These are phyloP conservation scores for Sebastes matsubarae DNA, from an alignment of 2,797 vertebrate species.

Conservation along the genomic window DNA sequence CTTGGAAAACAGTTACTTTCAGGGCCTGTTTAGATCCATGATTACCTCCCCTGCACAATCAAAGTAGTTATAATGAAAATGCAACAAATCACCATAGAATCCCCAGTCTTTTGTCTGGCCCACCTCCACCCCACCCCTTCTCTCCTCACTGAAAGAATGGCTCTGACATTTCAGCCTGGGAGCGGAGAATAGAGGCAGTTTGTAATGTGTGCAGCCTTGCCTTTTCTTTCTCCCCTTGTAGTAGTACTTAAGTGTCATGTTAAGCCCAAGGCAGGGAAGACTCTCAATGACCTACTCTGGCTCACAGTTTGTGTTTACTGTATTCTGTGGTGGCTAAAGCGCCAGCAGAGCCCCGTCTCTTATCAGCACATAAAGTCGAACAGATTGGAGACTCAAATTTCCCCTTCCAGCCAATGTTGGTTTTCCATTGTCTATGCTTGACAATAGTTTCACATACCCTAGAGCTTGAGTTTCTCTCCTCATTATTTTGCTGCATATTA, in stretches of 20 bases:
- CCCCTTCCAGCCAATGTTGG: constrained; percentile 89
- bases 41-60: constrained; percentile 74
- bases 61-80: constrained; percentile 79
- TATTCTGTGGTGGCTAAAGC: constrained; percentile 77
- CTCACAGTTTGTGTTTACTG: constrained; percentile 78
- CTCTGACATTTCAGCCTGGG: constrained; percentile 82
- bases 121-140: constrained; percentile 38
- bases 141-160: constrained; percentile 70
- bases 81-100: constrained; percentile 77
- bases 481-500: constrained; percentile 85
- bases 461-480: constrained; percentile 88
- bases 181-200: constrained; percentile 82
- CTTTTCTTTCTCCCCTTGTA: constrained; percentile 87
- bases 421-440: constrained; percentile 87
- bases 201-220: constrained; percentile 83
- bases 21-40: constrained; percentile 78
- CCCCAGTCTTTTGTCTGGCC: constrained; percentile 54
- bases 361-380: constrained; percentile 91
- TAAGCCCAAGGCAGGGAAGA: constrained; percentile 87
- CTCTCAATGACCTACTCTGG: constrained; percentile 86
- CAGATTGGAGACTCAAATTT: constrained; percentile 93
- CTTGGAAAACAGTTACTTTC: constrained; percentile 78
- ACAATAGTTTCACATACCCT: constrained; percentile 88
- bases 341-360: constrained; percentile 81
- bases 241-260: constrained; percentile 91